Base-by-base conservation (phyloP, 2,888 invertebrate species). In the Scaptomyza reducta region DNA sequence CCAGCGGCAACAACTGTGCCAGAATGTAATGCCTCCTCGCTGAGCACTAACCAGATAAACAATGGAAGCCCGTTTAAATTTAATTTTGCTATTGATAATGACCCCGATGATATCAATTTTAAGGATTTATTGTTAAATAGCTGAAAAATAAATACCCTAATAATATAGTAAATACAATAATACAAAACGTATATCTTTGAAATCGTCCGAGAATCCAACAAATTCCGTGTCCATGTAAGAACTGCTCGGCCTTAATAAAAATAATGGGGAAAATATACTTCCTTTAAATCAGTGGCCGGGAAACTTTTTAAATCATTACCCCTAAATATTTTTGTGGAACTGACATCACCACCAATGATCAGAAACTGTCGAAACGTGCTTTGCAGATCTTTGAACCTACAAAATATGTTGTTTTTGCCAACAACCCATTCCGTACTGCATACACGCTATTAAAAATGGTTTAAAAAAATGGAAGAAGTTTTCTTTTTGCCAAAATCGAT, bases 11-110 rank as follows among this genome's bases (percentile, higher is more conserved):
- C 29, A 6, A 14, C 18, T 25, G 16, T 11, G 18, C 7, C 7
- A 14, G 18, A 31, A 7, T 2, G 38, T 7, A 44, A 54, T 7
- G 42, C 33, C 3, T 18, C 57, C 45, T 63, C 40, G n/a, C 38
- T 53, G 2, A 66, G 40, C 27, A 50, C 54, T 47, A 74, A 44
- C 1, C 61, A 70, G 5, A 25, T 50, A 9, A 81, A 9, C 70
- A 72, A 64, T 22, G 92, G 92, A 70, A 92, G 93, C 67, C 92
- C 92, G 61, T 95, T 95, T 91, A 94, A 93, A 89, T 95, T 95
- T 92, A 94, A 95, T 92, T 95, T 95, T 92, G 83, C 90, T 18
- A 58, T 90, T 51, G 83, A 89, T 16, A 75, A 79, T 56, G 58
- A 59, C 10, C 61, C 70, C 2, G 77, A 87, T 9, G 79, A 82